Evolutionary conservation across 2,888 invertebrate species (phyloP), one percentile per base, ranked within the genome.

Genomic region (Penaeus monodon): DNA sequence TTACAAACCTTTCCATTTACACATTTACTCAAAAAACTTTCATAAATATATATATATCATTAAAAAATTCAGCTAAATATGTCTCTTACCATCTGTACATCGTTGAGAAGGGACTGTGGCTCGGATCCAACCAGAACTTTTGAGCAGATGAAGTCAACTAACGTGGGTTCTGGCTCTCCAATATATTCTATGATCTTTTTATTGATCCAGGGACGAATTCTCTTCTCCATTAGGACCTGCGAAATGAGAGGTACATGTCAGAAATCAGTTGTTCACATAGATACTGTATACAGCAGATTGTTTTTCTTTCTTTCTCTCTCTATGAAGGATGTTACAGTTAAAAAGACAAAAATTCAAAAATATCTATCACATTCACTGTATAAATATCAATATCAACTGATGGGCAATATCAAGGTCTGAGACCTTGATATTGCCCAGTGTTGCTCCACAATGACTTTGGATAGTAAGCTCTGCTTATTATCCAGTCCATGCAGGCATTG

Each of bases 141-240:
- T 92, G 98, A 97, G 93, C 99, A 99, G 92, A 99, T 99, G 93
- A 99, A 99, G 94, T 99, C 99, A n/a, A 99, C 98, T 84, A 99
- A 94, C 24, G 98, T 98, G 63, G 97, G 97, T 93, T 99, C 99
- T 29, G 99, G 99, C 93, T 99, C 99, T 66, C 99, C 99, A 92
- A 99, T 99, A 93, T 99, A 99, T 93, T 99, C 99, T 90, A 98
- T 96, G 87, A 99, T 99, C 94, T 99, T 99, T 94, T 99, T 99
- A 93, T 98, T 98, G 91, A 99, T 98, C 99, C 99, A 99, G 77
- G 99, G 99, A 90, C 98, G 95, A 92, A 99, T 98, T 92, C 99
- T 96, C 92, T 96, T 96, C 92, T 99, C 98, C 97, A 99, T 98
- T 91, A 94, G 95, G 95, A 94, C 94, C 95, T 93, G 86, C 1